A percentile compares a stretch with the other conserved stretches of the same genome.
Conservation (phyloP, 2,797 vertebrate genomes). For the Lepidocolaptes lacrymiger region DNA sequence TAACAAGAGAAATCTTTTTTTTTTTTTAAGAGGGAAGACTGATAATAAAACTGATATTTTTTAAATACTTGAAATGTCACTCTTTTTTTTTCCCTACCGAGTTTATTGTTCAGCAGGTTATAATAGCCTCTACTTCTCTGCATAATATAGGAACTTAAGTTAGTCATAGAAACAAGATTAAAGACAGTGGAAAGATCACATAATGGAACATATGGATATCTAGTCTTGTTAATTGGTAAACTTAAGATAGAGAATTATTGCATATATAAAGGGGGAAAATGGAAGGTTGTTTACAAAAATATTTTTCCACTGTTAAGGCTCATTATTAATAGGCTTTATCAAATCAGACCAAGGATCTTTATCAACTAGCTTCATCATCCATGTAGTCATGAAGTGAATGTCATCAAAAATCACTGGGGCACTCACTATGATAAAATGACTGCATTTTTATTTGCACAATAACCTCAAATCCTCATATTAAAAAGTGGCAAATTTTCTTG, state of each 20-base stretch:
- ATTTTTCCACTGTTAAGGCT: constrained; percentile 6
- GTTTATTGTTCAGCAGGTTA: background rate
- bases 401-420: constrained; percentile 30
- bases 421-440: background rate
- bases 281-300: constrained; percentile 1
- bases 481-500: constrained; percentile 55
- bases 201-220: constrained; percentile 3
- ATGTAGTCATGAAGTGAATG: constrained; percentile 39
- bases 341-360: background rate
- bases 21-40: background rate
- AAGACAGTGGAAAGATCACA: background rate
- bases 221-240: background rate
- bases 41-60: background rate
- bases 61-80: background rate
- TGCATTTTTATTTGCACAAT: constrained; percentile 58
- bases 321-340: background rate
- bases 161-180: background rate
- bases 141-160: background rate
- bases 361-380: background rate
- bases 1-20: background rate
- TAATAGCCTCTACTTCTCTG: background rate
- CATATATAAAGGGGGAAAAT: background rate
- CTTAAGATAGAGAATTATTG: background rate
- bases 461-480: constrained; percentile 61
- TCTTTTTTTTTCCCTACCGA: background rate